A percentile compares a stretch with the other conserved stretches of the same genome.
phyloP scores from a whole-genome alignment of 2,888 invertebrate species.

The Phragmatobia fuliginosa region DNA sequence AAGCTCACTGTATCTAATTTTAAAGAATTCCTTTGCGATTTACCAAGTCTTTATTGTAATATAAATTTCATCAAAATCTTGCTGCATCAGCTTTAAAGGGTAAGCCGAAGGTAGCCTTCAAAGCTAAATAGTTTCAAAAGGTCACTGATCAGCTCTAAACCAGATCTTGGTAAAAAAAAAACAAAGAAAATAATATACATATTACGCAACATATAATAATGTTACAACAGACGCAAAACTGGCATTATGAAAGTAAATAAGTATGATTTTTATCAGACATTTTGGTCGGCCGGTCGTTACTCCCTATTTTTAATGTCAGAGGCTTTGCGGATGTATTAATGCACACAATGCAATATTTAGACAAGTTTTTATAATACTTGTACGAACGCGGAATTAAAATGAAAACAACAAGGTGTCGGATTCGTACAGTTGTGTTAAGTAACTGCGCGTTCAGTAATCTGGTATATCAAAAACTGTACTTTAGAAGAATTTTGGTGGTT shows the following conservation, averaged over 20 bases:
- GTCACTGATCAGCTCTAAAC: not conserved
- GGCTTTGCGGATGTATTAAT: constrained; percentile 35
- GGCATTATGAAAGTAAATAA: constrained; percentile 40
- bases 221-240: constrained; percentile 22
- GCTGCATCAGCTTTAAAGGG: not conserved
- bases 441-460: no score
- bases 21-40: no score
- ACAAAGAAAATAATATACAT: not conserved
- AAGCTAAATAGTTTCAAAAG: not conserved
- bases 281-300: constrained; percentile 46
- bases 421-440: constrained; percentile 7
- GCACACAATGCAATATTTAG: constrained; percentile 34
- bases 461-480: not conserved
- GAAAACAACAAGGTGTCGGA: constrained; percentile 38
- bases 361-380: constrained; percentile 35
- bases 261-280: constrained; percentile 48
- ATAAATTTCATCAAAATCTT: no score
- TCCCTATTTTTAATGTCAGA: constrained; percentile 31
- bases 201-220: constrained; percentile 20
- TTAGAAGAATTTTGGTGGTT: not conserved
- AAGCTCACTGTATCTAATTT: no score
- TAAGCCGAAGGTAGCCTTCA: not conserved
- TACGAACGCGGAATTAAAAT: constrained; percentile 29
- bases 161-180: not conserved
- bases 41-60: no score